Percentiles rank a stretch among this genome's conserved stretches.
Evolutionary conservation across 2,113 vertebrate genomes (phyloP).

Genomic region (Eublepharis macularius): DNA sequence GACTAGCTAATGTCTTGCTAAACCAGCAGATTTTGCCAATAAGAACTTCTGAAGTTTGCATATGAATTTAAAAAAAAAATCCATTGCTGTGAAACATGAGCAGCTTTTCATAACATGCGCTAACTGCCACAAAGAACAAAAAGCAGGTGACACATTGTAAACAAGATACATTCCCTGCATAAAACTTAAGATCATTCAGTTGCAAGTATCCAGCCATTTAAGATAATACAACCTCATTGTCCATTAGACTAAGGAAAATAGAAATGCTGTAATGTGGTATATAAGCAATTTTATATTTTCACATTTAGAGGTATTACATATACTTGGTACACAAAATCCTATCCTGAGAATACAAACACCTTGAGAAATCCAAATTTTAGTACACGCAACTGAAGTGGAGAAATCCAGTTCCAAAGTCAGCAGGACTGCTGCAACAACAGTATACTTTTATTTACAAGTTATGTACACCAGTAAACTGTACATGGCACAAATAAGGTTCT

Average conservation of each 20-base stretch:
- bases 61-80: not conserved
- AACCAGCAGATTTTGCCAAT: not conserved
- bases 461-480: not conserved
- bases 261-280: not conserved
- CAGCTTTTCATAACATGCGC: not conserved
- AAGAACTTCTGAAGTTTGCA: not conserved
- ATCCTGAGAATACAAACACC: not conserved
- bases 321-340: not conserved
- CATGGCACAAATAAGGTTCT: not conserved
- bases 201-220: constrained; percentile 14
- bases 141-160: accelerated
- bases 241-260: not conserved
- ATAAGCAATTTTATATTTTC: not conserved
- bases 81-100: not conserved
- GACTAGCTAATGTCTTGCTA: not conserved
- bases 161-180: constrained; percentile 31
- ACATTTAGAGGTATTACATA: not conserved
- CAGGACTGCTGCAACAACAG: not conserved
- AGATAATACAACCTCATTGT: not conserved
- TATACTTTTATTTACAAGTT: not conserved
- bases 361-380: not conserved
- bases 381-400: not conserved
- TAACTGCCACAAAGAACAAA: not conserved
- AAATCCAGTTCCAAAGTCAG: not conserved
- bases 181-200: constrained; percentile 36